A percentile compares a stretch with the other conserved stretches of the same genome.
Conservation (phyloP, 1,140 invertebrate genomes). For the Aphelinus certus region DNA sequence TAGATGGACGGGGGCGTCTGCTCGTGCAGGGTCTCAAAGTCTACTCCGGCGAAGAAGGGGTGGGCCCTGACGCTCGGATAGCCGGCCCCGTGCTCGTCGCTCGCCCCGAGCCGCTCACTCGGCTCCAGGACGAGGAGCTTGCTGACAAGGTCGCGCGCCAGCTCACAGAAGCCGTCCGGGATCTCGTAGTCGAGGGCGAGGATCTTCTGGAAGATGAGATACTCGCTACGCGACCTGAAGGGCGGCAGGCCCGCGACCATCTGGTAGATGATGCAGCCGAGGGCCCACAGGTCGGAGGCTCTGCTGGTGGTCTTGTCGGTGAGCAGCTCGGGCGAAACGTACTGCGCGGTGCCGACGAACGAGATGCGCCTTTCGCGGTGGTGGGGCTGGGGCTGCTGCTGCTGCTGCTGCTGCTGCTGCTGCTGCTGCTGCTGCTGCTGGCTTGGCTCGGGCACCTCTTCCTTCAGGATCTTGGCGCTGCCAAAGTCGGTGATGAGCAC, state of each 20-base stretch:
- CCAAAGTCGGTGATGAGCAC: constrained; percentile 98
- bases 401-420: constrained; percentile 20
- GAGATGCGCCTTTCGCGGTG: constrained; percentile 73
- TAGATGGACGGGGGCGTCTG: constrained; percentile 85
- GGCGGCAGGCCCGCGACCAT: constrained; percentile 94
- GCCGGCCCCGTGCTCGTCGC: constrained; percentile 73
- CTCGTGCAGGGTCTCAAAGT: constrained; percentile 83
- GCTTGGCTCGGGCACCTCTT: constrained; percentile 50
- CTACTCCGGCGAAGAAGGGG: constrained; percentile 84
- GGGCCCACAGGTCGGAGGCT: constrained; percentile 96
- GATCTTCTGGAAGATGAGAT: constrained; percentile 97
- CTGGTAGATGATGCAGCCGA: constrained; percentile 97
- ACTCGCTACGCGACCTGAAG: constrained; percentile 93
- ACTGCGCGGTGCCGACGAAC: constrained; percentile 99
- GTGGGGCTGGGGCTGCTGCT: constrained; percentile 13
- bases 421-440: background rate
- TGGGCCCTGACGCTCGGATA: constrained; percentile 88
- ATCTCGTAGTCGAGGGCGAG: constrained; percentile 91
- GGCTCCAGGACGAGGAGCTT: constrained; percentile 88
- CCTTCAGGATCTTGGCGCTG: constrained; percentile 86
- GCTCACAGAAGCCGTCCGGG: constrained; percentile 86
- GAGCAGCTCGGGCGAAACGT: constrained; percentile 96
- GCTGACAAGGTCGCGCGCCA: constrained; percentile 87
- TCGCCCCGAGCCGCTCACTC: constrained; percentile 82
- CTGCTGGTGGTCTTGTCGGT: constrained; percentile 81